phyloP scores from a whole-genome alignment of 2,113 vertebrate species.

The Semnopithecus entellus region DNA sequence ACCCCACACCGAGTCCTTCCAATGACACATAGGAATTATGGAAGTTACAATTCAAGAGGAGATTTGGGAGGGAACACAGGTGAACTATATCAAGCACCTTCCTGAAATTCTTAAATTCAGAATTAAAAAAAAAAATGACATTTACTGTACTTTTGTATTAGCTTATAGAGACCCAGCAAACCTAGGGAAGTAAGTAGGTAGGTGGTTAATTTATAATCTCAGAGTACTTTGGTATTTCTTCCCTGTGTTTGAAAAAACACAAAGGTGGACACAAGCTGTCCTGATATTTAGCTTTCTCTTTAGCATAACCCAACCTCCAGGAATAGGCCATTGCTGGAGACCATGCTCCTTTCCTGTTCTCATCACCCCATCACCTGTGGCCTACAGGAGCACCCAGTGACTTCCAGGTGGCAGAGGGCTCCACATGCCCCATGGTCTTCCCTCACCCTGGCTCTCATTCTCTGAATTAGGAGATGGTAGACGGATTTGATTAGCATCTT shows the following conservation, averaged over 20 bases:
- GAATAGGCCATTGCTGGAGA: background rate
- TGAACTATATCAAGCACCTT: background rate
- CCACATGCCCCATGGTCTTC: background rate
- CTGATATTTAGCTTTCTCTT: background rate
- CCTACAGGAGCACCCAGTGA: rapidly evolving
- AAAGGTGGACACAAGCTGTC: background rate
- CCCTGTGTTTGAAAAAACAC: background rate
- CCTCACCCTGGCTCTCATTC: background rate
- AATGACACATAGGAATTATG: too few species aligned
- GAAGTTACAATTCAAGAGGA: too few species aligned
- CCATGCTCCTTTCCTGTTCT: background rate
- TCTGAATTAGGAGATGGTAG: background rate
- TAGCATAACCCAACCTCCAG: background rate
- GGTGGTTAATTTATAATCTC: background rate
- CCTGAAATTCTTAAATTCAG: background rate
- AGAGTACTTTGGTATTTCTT: background rate
- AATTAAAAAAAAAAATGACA: background rate
- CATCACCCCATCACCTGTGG: background rate
- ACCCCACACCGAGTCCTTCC: too few species aligned
- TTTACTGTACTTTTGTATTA: background rate
- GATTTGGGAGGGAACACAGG: too few species aligned
- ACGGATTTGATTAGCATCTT: background rate
- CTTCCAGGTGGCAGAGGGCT: background rate
- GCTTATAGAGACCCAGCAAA: background rate
- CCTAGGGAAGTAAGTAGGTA: background rate